A percentile compares a stretch with the other conserved stretches of the same genome.
Evolutionary conservation across 2,797 vertebrate species (phyloP).

Genomic region (Parauchenoglanis ngamensis): DNA sequence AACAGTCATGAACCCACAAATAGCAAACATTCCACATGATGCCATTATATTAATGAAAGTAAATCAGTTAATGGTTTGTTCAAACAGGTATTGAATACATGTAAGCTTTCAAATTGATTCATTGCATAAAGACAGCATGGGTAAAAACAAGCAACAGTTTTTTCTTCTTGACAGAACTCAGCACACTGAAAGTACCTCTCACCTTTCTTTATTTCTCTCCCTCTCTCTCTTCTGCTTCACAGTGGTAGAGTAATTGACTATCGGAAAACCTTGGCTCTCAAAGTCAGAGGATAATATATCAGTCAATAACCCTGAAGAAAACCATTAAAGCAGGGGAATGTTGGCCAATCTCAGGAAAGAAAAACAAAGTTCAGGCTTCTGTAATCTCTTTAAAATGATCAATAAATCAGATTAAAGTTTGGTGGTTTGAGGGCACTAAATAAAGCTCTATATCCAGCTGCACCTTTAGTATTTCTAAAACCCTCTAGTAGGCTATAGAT

Average conservation of each 20-base stretch:
- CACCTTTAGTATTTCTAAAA: conserved; percentile 35
- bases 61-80: conserved; percentile 42
- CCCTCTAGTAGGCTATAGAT: background rate
- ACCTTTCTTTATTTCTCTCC: conserved; percentile 19
- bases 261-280: conserved; percentile 58
- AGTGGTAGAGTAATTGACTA: conserved; percentile 60
- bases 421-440: conserved; percentile 50
- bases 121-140: conserved; percentile 18
- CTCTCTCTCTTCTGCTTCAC: conserved; percentile 52
- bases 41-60: conserved; percentile 32
- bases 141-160: conserved; percentile 30
- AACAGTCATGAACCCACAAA: background rate
- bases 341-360: conserved; percentile 56
- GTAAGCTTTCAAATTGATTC: conserved; percentile 47
- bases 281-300: conserved; percentile 63
- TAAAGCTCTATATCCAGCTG: conserved; percentile 49
- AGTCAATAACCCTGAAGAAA: conserved; percentile 62
- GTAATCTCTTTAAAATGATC: conserved; percentile 61
- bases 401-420: conserved; percentile 61
- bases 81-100: conserved; percentile 41
- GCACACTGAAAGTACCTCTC: conserved; percentile 39
- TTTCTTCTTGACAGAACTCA: conserved; percentile 38
- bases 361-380: conserved; percentile 62
- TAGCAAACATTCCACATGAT: background rate
- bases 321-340: conserved; percentile 57